Base-by-base conservation (phyloP, 2,113 vertebrate genomes). In the Paracanthobrama guichenoti region DNA sequence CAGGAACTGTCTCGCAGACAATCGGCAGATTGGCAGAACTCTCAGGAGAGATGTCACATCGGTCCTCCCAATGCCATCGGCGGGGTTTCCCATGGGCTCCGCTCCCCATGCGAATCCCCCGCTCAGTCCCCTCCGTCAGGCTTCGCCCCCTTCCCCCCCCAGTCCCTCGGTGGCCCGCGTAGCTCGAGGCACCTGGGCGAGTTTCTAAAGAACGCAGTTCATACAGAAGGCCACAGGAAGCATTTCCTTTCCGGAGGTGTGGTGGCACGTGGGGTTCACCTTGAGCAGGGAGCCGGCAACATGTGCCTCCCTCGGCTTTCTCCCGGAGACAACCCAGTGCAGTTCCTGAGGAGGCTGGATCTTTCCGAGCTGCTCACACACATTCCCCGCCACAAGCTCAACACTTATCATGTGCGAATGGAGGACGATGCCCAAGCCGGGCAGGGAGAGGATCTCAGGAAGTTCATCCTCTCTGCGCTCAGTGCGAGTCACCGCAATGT, bases 391-490 rank as follows among this genome's bases (percentile, higher is more conserved):
- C 98, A 99, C 80, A 99, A 99, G 89, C 90, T 99, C 90, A 99
- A 99, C 95, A 98, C 98, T 78, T 99, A 99, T 92, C 98, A 99
- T 0, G 98, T 99, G 83, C 95, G 97, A 59, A 98, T 99, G 98
- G 98, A 99, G 93, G 98, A 99, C 0, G 98, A 99, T 16, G 96
- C 97, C 79, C 97, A 99, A 84, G 95, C 96, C 26, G 98, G 98
- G 75, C 98, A 99, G 94, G 98, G 98, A 62, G 97, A 99, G 92
- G 98, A 99, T 87, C 96, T 99, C 55, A 95, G 98, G 84, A 99
- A 98, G 94, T 99, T 99, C 84, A 99, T 99, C 90, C 95, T 99
- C 62, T 96, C 97, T 0, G 97, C 97, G 6, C 98, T 99, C 88
- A 99, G 96, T 57, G 97, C 97, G 87, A 98, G 98, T 92, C 97